These are phyloP conservation scores for Bombus confusus DNA, from an alignment of 1,140 invertebrate species.

Conservation along the genomic window DNA sequence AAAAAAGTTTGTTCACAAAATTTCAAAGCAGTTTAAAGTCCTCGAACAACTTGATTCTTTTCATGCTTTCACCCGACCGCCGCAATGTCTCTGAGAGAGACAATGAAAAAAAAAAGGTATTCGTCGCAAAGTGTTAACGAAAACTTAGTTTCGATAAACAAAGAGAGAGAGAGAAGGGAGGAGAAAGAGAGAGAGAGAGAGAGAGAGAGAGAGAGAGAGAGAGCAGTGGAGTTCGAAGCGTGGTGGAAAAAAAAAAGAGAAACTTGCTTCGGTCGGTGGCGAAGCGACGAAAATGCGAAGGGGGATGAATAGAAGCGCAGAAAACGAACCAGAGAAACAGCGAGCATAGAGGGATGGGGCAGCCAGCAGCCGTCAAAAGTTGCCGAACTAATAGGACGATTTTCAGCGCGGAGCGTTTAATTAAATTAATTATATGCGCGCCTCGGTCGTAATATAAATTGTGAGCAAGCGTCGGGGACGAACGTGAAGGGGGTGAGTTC, in stretches of 20 bases:
- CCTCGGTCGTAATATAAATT: constrained; percentile 81
- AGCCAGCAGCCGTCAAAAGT: constrained; percentile 77
- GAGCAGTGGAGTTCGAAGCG: neutral
- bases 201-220: neutral
- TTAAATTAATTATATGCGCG: constrained; percentile 83
- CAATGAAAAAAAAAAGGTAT: neutral
- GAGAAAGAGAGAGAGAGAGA: neutral
- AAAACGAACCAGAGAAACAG: constrained; percentile 55
- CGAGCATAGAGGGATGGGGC: constrained; percentile 48
- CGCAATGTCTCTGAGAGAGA: too few species aligned
- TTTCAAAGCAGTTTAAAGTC: neutral
- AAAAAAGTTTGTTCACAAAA: neutral
- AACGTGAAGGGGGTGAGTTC: constrained; percentile 55
- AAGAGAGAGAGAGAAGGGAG: neutral
- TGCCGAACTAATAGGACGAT: constrained; percentile 81
- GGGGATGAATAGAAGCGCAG: constrained; percentile 39
- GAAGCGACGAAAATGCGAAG: constrained; percentile 47
- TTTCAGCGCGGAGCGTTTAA: constrained; percentile 81
- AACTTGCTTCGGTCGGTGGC: constrained; percentile 11
- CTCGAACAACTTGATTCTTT: neutral
- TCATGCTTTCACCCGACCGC: neutral
- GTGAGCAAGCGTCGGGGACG: constrained; percentile 74
- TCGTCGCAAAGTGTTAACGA: constrained; percentile 28
- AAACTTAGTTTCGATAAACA: constrained; percentile 15
- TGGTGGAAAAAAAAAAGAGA: constrained; percentile 17